These are phyloP conservation scores for Caenorhabditis wallacei DNA, from an alignment of 2,888 invertebrate genomes.

Conservation along the genomic window DNA sequence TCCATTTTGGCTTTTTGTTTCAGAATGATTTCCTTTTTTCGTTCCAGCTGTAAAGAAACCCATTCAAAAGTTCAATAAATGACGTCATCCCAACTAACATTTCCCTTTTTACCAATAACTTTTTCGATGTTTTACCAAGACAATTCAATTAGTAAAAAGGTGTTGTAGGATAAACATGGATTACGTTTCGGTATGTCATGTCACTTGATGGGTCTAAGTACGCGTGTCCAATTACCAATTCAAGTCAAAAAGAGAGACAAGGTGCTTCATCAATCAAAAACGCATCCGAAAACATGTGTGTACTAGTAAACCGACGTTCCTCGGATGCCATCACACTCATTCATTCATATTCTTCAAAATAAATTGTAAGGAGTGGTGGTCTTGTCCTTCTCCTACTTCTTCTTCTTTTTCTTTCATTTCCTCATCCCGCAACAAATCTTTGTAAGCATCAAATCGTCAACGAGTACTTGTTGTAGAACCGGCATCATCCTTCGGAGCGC, in stretches of 20 bases:
- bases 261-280: constrained; percentile 56
- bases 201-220: constrained; percentile 52
- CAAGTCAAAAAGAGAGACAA: constrained; percentile 23
- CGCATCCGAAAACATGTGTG: constrained; percentile 26
- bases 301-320: constrained; percentile 57
- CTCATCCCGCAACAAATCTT: constrained; percentile 63
- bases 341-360: constrained; percentile 61
- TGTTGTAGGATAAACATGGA: constrained; percentile 35
- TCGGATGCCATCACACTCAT: constrained; percentile 52
- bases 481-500: constrained; percentile 63
- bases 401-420: constrained; percentile 27
- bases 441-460: constrained; percentile 66
- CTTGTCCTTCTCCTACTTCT: constrained; percentile 17
- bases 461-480: constrained; percentile 66
- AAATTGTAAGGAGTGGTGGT: constrained; percentile 58
- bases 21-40: no score
- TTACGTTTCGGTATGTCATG: constrained; percentile 37
- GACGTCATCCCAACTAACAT: not conserved
- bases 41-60: no score
- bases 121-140: constrained; percentile 15
- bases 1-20: no score
- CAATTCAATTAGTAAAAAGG: constrained; percentile 28
- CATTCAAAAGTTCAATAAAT: not conserved
- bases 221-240: constrained; percentile 54
- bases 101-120: constrained; percentile 8